phyloP scores from a whole-genome alignment of 2,797 vertebrate genomes.

The Onychomys arenicola region DNA sequence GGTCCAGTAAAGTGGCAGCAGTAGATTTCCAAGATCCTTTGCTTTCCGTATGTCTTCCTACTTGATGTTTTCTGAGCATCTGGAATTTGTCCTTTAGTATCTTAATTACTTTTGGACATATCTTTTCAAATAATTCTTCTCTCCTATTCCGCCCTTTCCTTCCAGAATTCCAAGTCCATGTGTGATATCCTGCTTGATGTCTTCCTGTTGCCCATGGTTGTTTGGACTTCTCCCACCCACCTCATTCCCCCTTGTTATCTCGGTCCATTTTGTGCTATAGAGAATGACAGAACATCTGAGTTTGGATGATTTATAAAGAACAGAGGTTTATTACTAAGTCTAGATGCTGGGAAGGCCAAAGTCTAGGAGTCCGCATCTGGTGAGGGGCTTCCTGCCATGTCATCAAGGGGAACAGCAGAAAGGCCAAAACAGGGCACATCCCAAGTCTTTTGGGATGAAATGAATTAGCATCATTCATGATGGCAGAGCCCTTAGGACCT shows the following conservation, averaged over 20 bases:
- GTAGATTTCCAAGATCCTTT: neutral
- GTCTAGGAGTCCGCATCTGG: neutral
- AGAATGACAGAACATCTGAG: neutral
- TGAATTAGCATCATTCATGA: neutral
- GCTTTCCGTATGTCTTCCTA: neutral
- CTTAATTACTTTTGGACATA: conserved; percentile 24
- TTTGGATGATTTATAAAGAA: neutral
- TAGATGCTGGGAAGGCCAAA: neutral
- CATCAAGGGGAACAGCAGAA: neutral
- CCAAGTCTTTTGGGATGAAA: neutral
- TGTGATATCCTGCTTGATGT: neutral
- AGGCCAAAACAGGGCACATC: neutral
- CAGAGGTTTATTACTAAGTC: neutral
- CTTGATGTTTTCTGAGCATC: conserved; percentile 13
- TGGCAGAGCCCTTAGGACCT: neutral
- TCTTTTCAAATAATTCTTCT: neutral
- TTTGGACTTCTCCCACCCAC: neutral
- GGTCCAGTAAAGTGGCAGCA: neutral
- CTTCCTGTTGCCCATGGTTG: neutral
- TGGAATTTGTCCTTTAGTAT: neutral
- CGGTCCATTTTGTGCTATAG: neutral
- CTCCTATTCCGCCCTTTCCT: neutral
- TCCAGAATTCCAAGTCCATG: neutral
- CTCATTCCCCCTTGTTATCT: neutral
- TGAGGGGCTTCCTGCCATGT: neutral